Base-by-base conservation (phyloP, 2,888 invertebrate species). In the Uloborus plumipes region DNA sequence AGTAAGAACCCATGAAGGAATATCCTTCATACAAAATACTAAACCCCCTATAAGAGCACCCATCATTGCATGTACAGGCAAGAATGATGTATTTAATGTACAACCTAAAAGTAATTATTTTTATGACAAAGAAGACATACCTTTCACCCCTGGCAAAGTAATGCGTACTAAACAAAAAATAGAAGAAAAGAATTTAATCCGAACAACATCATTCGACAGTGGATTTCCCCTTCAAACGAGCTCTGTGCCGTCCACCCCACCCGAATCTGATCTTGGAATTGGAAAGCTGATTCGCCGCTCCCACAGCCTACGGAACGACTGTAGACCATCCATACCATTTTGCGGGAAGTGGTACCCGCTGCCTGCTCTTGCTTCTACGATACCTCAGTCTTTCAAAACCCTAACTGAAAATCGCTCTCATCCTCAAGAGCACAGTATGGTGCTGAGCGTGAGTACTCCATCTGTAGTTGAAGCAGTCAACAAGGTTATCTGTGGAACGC, bases 81-180 rank as follows among this genome's bases (percentile, higher is more conserved):
- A 58, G n/a, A 31, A 22, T 39, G 78, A 78, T 51, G 20, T 26
- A 15, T 50, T 59, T 20, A 67, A 59, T 51, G n/a, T 72, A n/a
- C 71, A 22, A 22, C 26, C 58, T 22, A 70, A 70, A 61, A 53
- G 22, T 55, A 69, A 85, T 69, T 76, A 81, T 75, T 80, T 79
- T 73, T 92, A 92, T 86, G 90, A 91, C 85, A 91, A 91, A 85
- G 92, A 92, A 86, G 92, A 92, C 83, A 91, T 92, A 86, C 92
- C 93, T 51, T 92, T 93, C 92, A 91, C 92, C 88, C 91, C 92
- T 0, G 93, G 94, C 3, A 93, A 93, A 0, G 93, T 94, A 22
- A 93, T 93, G 87, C 87, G 88, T 58, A 87, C 88, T 53, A 87
- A 86, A 58, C 92, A 93, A 87, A 93, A 93, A 86, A 89, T 93